Conservation (phyloP, 2,888 invertebrate species). For the Elmis aenea region DNA sequence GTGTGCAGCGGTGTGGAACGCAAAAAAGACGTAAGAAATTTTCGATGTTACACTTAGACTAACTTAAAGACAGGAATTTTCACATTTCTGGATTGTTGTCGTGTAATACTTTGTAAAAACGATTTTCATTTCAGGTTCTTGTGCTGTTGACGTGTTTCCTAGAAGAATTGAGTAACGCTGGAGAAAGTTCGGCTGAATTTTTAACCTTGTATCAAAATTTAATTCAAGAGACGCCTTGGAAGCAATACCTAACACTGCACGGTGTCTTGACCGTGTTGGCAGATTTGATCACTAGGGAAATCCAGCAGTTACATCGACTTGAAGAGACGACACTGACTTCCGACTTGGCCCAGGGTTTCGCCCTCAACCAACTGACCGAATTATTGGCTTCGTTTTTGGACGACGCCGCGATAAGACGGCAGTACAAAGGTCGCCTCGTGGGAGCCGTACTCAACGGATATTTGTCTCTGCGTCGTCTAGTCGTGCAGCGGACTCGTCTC, state of each 20-base stretch:
- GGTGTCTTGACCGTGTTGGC: conserved; percentile 83
- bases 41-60: background rate
- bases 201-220: conserved; percentile 80
- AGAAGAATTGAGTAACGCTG: conserved; percentile 78
- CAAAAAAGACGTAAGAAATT: conserved; percentile 55
- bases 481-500: conserved; percentile 89
- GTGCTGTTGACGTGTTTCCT: conserved; percentile 85
- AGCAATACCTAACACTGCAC: conserved; percentile 84
- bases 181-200: conserved; percentile 91
- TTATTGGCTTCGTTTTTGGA: conserved; percentile 83
- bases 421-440: conserved; percentile 83
- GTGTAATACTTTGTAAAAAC: conserved; percentile 1
- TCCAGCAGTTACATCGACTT: conserved; percentile 78
- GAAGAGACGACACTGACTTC: conserved; percentile 92
- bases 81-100: background rate
- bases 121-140: conserved; percentile 55
- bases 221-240: conserved; percentile 85
- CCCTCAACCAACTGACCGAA: conserved; percentile 85
- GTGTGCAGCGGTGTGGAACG: conserved; percentile 66
- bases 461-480: conserved; percentile 80
- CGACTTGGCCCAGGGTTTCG: conserved; percentile 89
- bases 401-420: conserved; percentile 78
- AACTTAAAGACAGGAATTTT: conserved; percentile 1
- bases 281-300: conserved; percentile 81
- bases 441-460: conserved; percentile 92